A percentile compares a stretch with the other conserved stretches of the same genome.
Evolutionary conservation across 37 sponge, comb jelly and placozoan species (phyloP).

Genomic region (Chondrilla cf. caribensis): DNA sequence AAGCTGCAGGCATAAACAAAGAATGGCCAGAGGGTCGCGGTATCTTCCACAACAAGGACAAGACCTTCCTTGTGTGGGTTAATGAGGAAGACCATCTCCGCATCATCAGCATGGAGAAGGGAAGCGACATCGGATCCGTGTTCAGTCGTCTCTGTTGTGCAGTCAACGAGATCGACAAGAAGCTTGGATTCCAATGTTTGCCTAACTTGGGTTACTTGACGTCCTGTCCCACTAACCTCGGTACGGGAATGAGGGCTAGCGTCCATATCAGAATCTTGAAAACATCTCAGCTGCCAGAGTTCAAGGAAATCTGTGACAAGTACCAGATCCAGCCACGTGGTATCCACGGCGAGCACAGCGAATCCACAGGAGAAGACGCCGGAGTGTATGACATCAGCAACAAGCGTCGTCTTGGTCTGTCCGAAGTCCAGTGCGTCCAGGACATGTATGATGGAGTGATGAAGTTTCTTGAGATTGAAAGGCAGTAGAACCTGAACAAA

Average conservation of each 20-base stretch:
- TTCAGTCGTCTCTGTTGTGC: slow-evolving; percentile 70
- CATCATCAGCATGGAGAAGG: slow-evolving; percentile 94
- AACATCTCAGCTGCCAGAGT: slow-evolving; percentile 38
- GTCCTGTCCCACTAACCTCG: slow-evolving; percentile 92
- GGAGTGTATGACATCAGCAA: slow-evolving; percentile 85
- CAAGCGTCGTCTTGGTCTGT: slow-evolving; percentile 73
- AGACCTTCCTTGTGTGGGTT: slow-evolving; percentile 85
- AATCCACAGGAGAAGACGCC: slow-evolving; percentile 44
- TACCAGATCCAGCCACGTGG: slow-evolving; percentile 81
- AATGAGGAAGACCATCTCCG: slow-evolving; percentile 92
- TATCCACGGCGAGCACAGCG: slow-evolving; percentile 78
- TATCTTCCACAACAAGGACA: slow-evolving; percentile 75
- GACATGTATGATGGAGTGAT: slow-evolving; percentile 83
- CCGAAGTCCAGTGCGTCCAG: slow-evolving; percentile 88
- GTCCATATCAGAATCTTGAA: slow-evolving; percentile 78
- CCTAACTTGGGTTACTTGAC: slow-evolving; percentile 79
- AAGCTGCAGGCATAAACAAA: slow-evolving; percentile 50
- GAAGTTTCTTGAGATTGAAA: slow-evolving; percentile 72
- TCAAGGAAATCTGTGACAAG: slow-evolving; percentile 53
- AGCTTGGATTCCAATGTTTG: slow-evolving; percentile 60
- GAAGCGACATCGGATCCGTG: slow-evolving; percentile 81
- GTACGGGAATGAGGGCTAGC: slow-evolving; percentile 88
- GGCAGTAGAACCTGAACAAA: slow-evolving; percentile 1
- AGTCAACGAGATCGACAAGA: slow-evolving; percentile 60
- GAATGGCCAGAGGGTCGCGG: slow-evolving; percentile 81